Evolutionary conservation across 2,797 vertebrate genomes (phyloP), one percentile per base, ranked within the genome.

Genomic region (Euphonia xanthogaster): DNA sequence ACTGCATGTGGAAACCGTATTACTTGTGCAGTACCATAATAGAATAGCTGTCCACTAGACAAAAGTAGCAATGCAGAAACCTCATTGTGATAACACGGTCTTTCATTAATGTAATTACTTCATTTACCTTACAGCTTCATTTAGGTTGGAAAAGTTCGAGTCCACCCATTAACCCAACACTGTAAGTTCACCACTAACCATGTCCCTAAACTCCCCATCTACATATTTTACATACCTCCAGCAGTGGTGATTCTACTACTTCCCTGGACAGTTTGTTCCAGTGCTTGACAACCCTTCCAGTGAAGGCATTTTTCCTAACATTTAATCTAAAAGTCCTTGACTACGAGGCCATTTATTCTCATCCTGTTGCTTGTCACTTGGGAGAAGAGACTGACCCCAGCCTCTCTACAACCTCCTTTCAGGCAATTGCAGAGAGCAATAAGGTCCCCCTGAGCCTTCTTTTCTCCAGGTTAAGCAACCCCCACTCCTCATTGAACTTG

Each of bases 21-120:
- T 82, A 60, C 82, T 75, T 58, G 27, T 85, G 27, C n/a, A 45
- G 24, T 51, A 60, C 21, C n/a, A 11, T 50, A 76, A 61, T 10
- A 57, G 44, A 60, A 60, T 35, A 33, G 55, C 65, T 72, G 24
- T 50, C 67, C 44, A 23, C 70, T 79, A 92, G 74, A 71, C 58
- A 86, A 57, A 45, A 47, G 37, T 60, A 82, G 74, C 44, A 82
- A 85, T 53, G 70, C 17, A 82, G 81, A 91, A 92, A 55, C 33
- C 30, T 92, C 40, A 62, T 15, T 70, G 55, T 76, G 55, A 54
- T 63, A 68, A 90, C 42, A 63, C 24, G 0, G 0, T 70, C 53
- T 87, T 87, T 76, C 61, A 82, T 33, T 40, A 89, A 82, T 23
- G 37, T 16, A 53, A 79, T 87, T 77, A 62, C 20, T 85, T 94